Conservation (phyloP, 1,140 invertebrate species). For the Tyrophagus putrescentiae region DNA sequence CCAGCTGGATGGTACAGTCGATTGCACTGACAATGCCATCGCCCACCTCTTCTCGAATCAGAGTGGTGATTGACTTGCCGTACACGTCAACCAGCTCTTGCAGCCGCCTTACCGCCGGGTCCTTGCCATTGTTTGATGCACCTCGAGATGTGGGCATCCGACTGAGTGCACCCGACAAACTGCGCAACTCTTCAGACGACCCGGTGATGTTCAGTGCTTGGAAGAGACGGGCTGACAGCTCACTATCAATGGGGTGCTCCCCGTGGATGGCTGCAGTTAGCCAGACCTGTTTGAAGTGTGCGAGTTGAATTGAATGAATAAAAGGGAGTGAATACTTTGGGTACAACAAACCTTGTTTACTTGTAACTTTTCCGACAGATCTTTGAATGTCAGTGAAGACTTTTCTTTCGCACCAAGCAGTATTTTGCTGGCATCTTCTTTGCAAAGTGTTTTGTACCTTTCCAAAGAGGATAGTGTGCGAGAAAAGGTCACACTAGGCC, state of each 20-base stretch:
- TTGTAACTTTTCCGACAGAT: not conserved
- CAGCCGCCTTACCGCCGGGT: constrained; percentile 29
- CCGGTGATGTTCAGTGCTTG: not conserved
- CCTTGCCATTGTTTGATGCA: not conserved
- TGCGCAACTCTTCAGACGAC: not conserved
- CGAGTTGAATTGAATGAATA: not conserved
- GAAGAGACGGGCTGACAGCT: not conserved
- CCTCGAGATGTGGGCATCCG: not conserved
- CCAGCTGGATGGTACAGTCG: constrained; percentile 31
- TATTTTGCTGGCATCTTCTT: not conserved
- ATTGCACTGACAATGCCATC: constrained; percentile 35
- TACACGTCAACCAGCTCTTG: constrained; percentile 31
- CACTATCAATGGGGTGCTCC: not conserved
- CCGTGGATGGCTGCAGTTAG: not conserved
- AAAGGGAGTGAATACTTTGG: not conserved
- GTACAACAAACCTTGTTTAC: constrained; percentile 7
- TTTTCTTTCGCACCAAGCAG: not conserved
- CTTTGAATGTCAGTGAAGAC: not conserved
- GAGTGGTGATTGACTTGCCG: constrained; percentile 31
- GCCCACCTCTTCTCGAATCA: constrained; percentile 34
- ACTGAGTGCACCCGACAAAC: not conserved
- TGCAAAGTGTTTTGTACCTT: too few species aligned
- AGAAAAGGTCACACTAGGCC: too few species aligned
- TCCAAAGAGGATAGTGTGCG: too few species aligned
- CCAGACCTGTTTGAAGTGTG: constrained; percentile 11